A percentile compares a stretch with the other conserved stretches of the same genome.
These are phyloP conservation scores for Euwallacea fornicatus DNA, from an alignment of 1,140 invertebrate genomes.

Conservation along the genomic window DNA sequence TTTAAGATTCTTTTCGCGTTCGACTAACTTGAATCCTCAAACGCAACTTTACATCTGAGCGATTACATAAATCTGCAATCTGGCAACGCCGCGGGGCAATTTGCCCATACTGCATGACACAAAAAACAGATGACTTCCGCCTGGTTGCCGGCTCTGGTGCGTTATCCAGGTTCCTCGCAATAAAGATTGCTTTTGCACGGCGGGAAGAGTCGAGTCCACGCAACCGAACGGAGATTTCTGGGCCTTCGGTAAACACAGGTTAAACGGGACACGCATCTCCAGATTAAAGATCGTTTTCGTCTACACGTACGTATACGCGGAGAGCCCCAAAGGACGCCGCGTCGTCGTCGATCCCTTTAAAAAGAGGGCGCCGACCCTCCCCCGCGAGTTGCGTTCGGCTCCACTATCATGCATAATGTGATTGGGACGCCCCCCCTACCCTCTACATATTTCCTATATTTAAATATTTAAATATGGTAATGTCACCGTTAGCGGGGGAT, in stretches of 20 bases:
- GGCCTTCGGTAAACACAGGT: neutral
- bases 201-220: too few species aligned
- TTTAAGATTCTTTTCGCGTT: too few species aligned
- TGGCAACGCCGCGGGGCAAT: too few species aligned
- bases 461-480: conserved; percentile 38
- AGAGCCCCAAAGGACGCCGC: conserved; percentile 22
- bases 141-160: too few species aligned
- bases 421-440: conserved; percentile 30
- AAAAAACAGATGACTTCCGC: too few species aligned
- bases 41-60: too few species aligned
- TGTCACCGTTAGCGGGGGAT: conserved; percentile 4
- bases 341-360: conserved; percentile 1
- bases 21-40: too few species aligned
- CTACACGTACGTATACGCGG: neutral
- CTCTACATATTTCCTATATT: conserved; percentile 28
- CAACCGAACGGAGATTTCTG: neutral
- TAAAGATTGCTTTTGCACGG: too few species aligned
- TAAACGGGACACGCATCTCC: conserved; percentile 8
- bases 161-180: too few species aligned
- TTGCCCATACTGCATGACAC: too few species aligned
- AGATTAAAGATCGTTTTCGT: conserved; percentile 34
- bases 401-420: conserved; percentile 40
- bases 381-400: neutral
- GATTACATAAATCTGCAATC: too few species aligned
- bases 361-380: conserved; percentile 2